These are phyloP conservation scores for Drosophila repleta DNA, from an alignment of 1,140 invertebrate species.

Conservation along the genomic window DNA sequence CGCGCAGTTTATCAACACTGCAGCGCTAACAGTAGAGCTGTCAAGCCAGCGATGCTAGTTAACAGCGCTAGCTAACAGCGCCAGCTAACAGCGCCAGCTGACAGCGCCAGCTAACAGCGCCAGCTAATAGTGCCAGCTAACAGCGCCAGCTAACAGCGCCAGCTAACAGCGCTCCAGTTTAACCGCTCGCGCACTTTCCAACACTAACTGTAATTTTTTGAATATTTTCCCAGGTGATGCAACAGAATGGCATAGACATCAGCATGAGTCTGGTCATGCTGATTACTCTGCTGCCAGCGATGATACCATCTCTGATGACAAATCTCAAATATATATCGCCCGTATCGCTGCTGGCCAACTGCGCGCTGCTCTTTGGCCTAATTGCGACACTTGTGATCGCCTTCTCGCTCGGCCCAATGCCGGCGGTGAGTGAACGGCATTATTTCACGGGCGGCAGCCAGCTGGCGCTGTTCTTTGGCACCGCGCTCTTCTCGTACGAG, in stretches of 20 bases:
- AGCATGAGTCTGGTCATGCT: conserved; percentile 88
- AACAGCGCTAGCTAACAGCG: no score
- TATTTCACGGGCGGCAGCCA: conserved; percentile 86
- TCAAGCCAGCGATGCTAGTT: no score
- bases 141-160: no score
- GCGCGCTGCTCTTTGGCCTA: conserved; percentile 87
- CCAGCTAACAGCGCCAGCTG: no score
- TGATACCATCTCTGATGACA: conserved; percentile 90
- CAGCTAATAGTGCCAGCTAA: no score
- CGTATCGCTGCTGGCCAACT: conserved; percentile 89
- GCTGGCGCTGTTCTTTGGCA: conserved; percentile 90
- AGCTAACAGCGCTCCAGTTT: no score
- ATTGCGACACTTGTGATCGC: conserved; percentile 89
- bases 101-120: no score
- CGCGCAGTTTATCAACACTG: neutral
- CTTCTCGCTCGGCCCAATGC: conserved; percentile 86
- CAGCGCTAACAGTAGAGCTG: neutral
- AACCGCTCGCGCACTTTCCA: no score
- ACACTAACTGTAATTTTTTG: neutral
- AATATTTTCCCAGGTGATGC: conserved; percentile 86
- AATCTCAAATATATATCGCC: conserved; percentile 91
- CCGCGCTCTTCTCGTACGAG: conserved; percentile 91
- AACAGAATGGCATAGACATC: conserved; percentile 86
- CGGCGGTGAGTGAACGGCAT: conserved; percentile 85
- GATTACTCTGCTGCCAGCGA: conserved; percentile 88